Base-by-base conservation (phyloP, 2,888 invertebrate species). In the Noctua janthe region DNA sequence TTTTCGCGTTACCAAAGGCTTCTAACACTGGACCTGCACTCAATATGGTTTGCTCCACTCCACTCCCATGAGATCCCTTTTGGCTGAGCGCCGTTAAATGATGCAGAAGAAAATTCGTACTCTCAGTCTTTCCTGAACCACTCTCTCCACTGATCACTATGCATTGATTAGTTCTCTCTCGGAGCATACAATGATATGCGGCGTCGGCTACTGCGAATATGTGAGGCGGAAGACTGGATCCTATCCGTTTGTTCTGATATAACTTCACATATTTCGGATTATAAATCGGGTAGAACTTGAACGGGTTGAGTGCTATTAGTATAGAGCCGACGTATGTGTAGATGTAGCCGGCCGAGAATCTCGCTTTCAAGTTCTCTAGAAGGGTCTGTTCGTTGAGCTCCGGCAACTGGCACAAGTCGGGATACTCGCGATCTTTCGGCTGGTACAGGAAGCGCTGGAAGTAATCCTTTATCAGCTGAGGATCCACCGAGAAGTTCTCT, bases 1-100 rank as follows among this genome's bases (percentile, higher is more conserved):
- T 99, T 97, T 99, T 99, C 0, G 99, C 99, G 97, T 99, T 99
- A n/a, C 99, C 99, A 95, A 99, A 99, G 11, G 99, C 99, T 97
- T 99, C 99, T 71, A 99, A 97, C 70, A 99, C 99, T 5, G 99
- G 99, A 17, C 99, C 99, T 54, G 99, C 99, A 93, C 99, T 99
- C 75, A 99, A 97, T 92, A 99, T 99, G 23, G 99, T 99, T 96
- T 99, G 99, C 95, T 99, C 99, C 5, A 99, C 99, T n/a, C 99
- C 99, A 93, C 99, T 99, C 35, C 99, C 99, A 92, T 99, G 98
- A 66, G 98, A 98, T 76, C 99, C 99, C 94, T 99, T 99, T 95
- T 99, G 99, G 94, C 99, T 99, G 79, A 99, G 97, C 15, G 99
- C 99, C 0, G 99, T 99, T 91, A 99, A 97, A 95, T 99, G 99